A percentile compares a stretch with the other conserved stretches of the same genome.
phyloP scores from a whole-genome alignment of 2,797 vertebrate species.

The Xerus rutilus region DNA sequence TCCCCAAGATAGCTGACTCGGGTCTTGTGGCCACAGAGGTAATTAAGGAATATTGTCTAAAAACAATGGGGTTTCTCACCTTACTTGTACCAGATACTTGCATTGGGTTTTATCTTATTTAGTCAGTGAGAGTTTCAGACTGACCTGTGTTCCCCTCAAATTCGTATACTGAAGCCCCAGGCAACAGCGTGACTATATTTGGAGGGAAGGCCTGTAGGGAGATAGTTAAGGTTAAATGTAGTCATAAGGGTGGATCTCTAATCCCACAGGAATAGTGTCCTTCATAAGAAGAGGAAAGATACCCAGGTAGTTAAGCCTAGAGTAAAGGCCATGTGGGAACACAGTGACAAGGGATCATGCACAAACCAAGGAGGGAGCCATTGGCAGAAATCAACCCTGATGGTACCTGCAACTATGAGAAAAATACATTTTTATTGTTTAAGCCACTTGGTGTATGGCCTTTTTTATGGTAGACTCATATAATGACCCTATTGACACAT shows the following conservation, averaged over 20 bases:
- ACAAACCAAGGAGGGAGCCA: neutral
- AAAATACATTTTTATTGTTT: neutral
- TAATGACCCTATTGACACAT: neutral
- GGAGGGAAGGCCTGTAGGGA: neutral
- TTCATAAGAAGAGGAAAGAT: neutral
- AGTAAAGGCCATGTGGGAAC: neutral
- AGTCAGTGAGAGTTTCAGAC: conserved; percentile 26
- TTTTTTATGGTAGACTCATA: neutral
- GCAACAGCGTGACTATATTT: neutral
- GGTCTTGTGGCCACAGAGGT: conserved; percentile 77
- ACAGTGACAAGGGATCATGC: neutral
- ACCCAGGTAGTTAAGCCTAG: neutral
- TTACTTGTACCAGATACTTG: conserved; percentile 73
- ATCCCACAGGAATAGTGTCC: neutral
- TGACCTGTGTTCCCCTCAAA: neutral
- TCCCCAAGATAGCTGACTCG: conserved; percentile 70
- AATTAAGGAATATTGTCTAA: conserved; percentile 81
- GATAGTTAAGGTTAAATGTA: neutral
- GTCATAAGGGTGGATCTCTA: neutral
- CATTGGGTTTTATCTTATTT: conserved; percentile 66
- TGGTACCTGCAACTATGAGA: neutral
- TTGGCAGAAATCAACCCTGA: neutral
- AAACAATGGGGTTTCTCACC: conserved; percentile 76
- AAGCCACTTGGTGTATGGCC: neutral
- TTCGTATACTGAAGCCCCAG: neutral